These are phyloP conservation scores for Bolborhynchus lineola DNA, from an alignment of 2,113 vertebrate species.

Conservation along the genomic window DNA sequence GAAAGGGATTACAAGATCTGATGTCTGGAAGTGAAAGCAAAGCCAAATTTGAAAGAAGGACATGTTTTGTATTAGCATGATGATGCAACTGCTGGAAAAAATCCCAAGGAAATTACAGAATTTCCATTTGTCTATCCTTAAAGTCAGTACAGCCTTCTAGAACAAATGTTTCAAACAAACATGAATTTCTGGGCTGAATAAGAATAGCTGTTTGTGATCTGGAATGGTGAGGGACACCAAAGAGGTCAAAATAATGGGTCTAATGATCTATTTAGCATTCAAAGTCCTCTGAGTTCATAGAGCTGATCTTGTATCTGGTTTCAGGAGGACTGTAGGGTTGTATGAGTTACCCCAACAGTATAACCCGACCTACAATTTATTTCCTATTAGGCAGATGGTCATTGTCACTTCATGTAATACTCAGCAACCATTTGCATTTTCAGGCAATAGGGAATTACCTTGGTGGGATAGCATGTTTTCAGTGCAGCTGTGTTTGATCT, in stretches of 20 bases:
- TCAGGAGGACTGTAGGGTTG: neutral
- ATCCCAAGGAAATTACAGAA: neutral
- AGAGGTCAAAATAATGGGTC: neutral
- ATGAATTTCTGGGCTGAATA: neutral
- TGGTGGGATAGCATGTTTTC: neutral
- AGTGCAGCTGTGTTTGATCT: neutral
- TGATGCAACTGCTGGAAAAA: neutral
- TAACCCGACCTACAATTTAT: neutral
- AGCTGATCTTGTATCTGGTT: neutral
- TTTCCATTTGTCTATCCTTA: neutral
- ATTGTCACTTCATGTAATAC: neutral
- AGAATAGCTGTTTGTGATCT: neutral
- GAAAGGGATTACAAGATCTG: neutral
- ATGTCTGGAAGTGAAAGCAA: neutral
- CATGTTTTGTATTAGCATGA: fast-evolving
- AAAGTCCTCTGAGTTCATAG: neutral
- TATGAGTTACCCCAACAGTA: neutral
- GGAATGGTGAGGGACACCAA: neutral
- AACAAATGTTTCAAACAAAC: neutral
- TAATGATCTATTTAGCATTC: neutral
- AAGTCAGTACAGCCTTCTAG: neutral
- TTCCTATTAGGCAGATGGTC: neutral
- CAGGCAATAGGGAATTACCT: neutral
- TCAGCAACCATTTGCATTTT: neutral
- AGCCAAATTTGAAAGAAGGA: neutral